Conservation (phyloP, 30 jellyfish, hydroid and myxozoan genomes). For the Turritopsis rubra region DNA sequence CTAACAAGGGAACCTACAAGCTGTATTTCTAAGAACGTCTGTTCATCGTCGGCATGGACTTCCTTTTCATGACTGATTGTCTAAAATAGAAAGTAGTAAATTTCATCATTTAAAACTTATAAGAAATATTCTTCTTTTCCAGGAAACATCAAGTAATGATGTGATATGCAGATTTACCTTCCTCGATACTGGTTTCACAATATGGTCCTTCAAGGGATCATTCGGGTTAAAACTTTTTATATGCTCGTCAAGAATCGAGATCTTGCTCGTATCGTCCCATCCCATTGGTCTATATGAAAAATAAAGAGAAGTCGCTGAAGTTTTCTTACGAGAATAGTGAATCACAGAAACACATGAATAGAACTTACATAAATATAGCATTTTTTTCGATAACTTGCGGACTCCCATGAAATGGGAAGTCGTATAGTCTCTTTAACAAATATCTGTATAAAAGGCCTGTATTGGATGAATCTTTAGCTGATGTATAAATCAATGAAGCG, state of each 20-base stretch:
- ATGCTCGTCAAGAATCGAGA: constrained; percentile 79
- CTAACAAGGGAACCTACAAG: constrained; percentile 32
- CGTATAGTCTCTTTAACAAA: constrained; percentile 65
- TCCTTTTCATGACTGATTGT: constrained; percentile 86
- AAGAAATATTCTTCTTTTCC: too few species aligned
- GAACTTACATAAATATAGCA: constrained; percentile 76
- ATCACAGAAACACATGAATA: neutral
- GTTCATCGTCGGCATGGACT: constrained; percentile 84
- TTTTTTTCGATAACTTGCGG: constrained; percentile 94
- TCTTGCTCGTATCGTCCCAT: constrained; percentile 86
- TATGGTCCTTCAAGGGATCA: constrained; percentile 71
- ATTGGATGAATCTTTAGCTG: constrained; percentile 75
- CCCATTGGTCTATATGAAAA: constrained; percentile 81
- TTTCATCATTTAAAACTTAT: too few species aligned
- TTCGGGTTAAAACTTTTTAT: constrained; percentile 72
- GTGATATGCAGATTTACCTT: constrained; percentile 46
- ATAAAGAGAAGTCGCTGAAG: neutral
- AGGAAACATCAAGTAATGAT: neutral
- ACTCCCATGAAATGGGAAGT: constrained; percentile 61
- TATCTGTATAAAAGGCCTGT: constrained; percentile 54
- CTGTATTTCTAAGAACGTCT: constrained; percentile 66
- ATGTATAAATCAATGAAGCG: constrained; percentile 83
- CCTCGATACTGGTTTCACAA: constrained; percentile 67
- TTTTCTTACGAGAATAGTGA: too few species aligned
- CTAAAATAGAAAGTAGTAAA: constrained; percentile 27